Conservation (phyloP, 2,797 vertebrate genomes). For the Cyclura pinguis region DNA sequence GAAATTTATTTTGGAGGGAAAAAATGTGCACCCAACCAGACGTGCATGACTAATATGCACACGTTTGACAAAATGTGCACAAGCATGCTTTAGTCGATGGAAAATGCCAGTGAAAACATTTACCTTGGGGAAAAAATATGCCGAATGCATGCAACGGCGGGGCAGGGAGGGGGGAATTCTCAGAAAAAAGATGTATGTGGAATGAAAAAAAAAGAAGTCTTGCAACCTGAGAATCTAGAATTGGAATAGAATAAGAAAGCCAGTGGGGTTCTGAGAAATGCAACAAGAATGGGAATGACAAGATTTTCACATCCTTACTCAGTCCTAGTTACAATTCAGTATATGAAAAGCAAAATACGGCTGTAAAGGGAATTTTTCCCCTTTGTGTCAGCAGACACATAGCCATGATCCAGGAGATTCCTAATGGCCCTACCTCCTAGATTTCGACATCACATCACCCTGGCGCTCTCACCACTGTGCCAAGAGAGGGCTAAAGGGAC, state of each 20-base stretch:
- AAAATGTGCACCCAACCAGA: no score
- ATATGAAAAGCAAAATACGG: neutral
- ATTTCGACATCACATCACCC: neutral
- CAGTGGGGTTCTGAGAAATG: neutral
- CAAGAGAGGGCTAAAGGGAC: neutral
- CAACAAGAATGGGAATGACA: neutral
- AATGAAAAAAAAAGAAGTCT: neutral
- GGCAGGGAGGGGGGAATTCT: no score
- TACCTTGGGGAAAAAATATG: no score
- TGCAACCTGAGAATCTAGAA: neutral
- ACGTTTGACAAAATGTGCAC: no score
- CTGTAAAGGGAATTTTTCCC: neutral
- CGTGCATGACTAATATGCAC: no score
- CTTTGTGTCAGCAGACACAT: neutral
- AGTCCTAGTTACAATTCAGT: neutral
- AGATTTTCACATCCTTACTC: neutral
- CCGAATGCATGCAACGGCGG: no score
- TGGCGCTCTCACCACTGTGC: neutral
- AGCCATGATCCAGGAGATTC: neutral
- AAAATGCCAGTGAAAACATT: no score
- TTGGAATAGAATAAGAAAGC: neutral
- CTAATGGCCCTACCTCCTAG: neutral
- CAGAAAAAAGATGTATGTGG: no score
- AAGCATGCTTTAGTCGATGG: no score
- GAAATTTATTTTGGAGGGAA: no score